A percentile compares a stretch with the other conserved stretches of the same genome.
Conservation (phyloP, 2,888 invertebrate genomes). For the Tinea trinotella region DNA sequence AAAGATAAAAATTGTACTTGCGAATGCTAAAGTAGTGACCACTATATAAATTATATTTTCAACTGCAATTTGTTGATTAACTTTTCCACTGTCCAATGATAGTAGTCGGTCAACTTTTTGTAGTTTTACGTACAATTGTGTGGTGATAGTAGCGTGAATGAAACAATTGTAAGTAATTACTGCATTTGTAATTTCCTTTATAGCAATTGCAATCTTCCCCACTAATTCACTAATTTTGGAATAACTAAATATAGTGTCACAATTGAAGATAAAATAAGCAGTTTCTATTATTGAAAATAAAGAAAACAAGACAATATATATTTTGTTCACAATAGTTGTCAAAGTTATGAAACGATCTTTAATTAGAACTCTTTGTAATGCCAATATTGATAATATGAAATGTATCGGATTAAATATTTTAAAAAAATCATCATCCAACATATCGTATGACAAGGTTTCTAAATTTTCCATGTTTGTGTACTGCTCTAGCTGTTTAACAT, state of each 20-base stretch:
- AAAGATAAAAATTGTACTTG: not conserved
- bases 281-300: conserved; percentile 28
- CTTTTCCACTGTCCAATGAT: not conserved
- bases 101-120: conserved; percentile 7
- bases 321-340: conserved; percentile 30
- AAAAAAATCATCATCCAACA: conserved; percentile 42
- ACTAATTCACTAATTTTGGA: not conserved
- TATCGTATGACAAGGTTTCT: conserved; percentile 36
- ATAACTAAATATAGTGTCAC: conserved; percentile 27
- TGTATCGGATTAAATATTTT: conserved; percentile 37
- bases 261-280: conserved; percentile 26
- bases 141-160: not conserved
- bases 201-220: conserved; percentile 28
- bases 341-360: conserved; percentile 38
- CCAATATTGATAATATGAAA: conserved; percentile 31
- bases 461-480: conserved; percentile 23
- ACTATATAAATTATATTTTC: not conserved
- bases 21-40: not conserved
- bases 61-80: not conserved
- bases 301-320: conserved; percentile 34
- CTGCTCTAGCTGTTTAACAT: not conserved
- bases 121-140: not conserved
- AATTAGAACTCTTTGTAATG: conserved; percentile 38
- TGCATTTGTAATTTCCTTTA: not conserved
- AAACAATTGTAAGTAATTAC: not conserved